Base-by-base conservation (phyloP, 1,140 invertebrate species). In the Bathynomus jamesi region DNA sequence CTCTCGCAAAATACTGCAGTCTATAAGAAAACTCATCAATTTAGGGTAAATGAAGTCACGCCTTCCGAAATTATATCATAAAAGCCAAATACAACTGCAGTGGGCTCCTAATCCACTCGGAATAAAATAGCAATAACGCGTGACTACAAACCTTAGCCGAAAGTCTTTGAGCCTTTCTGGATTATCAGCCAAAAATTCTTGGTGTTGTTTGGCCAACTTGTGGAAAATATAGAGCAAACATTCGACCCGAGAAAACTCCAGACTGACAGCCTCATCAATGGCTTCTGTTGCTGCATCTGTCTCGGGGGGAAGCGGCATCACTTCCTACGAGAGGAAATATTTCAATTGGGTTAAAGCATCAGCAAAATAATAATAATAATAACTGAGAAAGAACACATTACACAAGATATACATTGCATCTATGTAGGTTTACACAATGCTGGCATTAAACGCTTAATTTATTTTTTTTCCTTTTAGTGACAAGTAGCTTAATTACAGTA, bases 211-310 rank as follows among this genome's bases (percentile, higher is more conserved):
- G 28, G 89, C 92, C n/a, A 98, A 80, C 73, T 91, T 90, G 82
- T 98, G 95, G 77, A 98, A 89, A 13, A 90, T 86, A 82, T 88
- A 96, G 77, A 98, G 86, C 27, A 97, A 84, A 86, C 93, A 96
- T 84, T 98, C 95, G 0, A 98, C 92, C 80, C 92, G 89, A 63
- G 93, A 94, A 81, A 97, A 96, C 79, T 96, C 89, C 53, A 97
- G 85, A 76, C 90, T 90, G 61, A 93, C 92, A 69, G 84, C 83
- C 29, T 71, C 74, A 13, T 71, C 73, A 30, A 73, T 40, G 5
- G 71, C 75, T 61, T 73, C 69, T 24, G 71, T 73, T 10, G 76
- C 76, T 4, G 74, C 74, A 24, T 73, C 71, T n/a, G 82, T 83
- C 25, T 74, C 72, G 25, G 74, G 78, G 4, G 76, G 76, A 25